Base-by-base conservation (phyloP, 2,113 vertebrate species). In the Brevimyrus niger region DNA sequence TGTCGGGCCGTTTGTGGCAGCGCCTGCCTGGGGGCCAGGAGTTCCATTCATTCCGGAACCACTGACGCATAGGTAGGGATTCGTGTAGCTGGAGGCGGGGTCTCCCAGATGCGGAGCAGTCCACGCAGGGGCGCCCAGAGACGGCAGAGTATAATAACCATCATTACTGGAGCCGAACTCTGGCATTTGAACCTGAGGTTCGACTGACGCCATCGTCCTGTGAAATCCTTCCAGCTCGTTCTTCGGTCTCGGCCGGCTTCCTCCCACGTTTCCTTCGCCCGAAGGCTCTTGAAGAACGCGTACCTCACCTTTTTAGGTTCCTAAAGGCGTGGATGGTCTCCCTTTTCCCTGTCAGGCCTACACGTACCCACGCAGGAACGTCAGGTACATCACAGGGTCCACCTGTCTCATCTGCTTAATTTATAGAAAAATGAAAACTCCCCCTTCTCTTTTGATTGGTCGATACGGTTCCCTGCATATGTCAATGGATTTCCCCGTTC, bases 81-180 rank as follows among this genome's bases (percentile, higher is more conserved):
- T 97, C 31, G 93, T 47, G 80, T 96, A 89, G 46, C 92, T 0
- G 0, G 58, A 90, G 50, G 91, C 94, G 35, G 96, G 97, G 84
- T 97, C 97, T 61, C 94, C 92, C 0, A 95, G 90, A 87, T 96
- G 94, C 13, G 95, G 95, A 7, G 90, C 46, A 8, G 87, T 86
- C 27, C 94, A 92, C 93, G 94, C 95, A 4, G 96, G 95, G 21
- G 95, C 96, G 3, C 94, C 95, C 92, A 93, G 48, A 11, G 94
- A 95, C 82, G 96, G 96, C 0, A 97, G 95, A 2, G 96, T 96
- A 94, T 98, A 98, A 61, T 98, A 96, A 92, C 96, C 96, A 89
- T 97, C 97, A 6, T 96, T 96, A 91, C 97, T 97, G 88, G 97
- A 95, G 80, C 94, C 98, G 96, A 97, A 97, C 93, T 98, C 97